phyloP scores from a whole-genome alignment of 53 echinoderm and acorn worm species.

The Echinometra lucunter region DNA sequence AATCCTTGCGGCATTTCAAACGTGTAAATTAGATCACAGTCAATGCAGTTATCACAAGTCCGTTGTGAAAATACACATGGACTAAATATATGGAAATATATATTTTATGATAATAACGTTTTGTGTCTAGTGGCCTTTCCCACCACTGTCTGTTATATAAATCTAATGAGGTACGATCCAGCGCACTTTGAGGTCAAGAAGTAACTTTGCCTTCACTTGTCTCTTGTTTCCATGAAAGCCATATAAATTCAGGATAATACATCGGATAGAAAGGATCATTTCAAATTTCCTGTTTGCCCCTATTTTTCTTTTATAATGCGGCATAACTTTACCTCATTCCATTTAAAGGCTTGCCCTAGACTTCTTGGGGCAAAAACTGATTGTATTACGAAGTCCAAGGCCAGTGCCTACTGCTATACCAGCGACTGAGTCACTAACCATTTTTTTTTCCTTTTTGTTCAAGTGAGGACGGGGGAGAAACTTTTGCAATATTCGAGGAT shows the following conservation, averaged over 20 bases:
- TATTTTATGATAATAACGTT: background rate
- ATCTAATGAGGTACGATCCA: background rate
- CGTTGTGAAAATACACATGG: background rate
- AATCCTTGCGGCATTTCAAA: slow-evolving; percentile 4
- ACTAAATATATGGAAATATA: background rate
- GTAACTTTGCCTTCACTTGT: background rate
- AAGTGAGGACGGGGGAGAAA: background rate
- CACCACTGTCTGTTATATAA: background rate
- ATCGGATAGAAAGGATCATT: slow-evolving; percentile 29
- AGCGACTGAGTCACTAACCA: background rate
- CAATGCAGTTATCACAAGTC: background rate
- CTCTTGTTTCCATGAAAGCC: background rate
- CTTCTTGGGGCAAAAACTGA: slow-evolving; percentile 10
- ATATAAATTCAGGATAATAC: background rate
- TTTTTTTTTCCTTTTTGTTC: background rate
- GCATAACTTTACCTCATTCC: background rate
- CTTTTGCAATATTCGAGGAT: background rate
- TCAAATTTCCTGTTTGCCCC: slow-evolving; percentile 26
- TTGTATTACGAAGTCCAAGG: slow-evolving; percentile 41
- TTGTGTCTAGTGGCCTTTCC: background rate
- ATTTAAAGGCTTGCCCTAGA: background rate
- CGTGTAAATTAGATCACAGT: background rate
- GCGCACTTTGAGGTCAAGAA: background rate
- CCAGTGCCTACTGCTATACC: background rate
- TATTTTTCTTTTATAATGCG: background rate